Percentiles rank a stretch among this genome's conserved stretches.
These are phyloP conservation scores for Dasysyrphus tricinctus DNA, from an alignment of 2,888 invertebrate genomes.

Conservation along the genomic window DNA sequence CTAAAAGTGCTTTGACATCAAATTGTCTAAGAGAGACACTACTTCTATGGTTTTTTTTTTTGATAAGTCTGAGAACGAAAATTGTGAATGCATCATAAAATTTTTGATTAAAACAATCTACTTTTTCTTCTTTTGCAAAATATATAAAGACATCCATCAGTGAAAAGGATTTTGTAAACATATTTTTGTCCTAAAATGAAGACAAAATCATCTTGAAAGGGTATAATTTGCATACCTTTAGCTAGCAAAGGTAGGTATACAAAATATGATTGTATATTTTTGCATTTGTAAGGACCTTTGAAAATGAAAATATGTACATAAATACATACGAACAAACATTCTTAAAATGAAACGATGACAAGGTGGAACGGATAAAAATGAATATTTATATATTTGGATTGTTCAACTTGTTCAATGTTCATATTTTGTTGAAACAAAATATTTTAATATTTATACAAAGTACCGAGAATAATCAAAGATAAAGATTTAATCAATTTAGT, in stretches of 20 bases:
- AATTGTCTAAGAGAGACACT: not conserved
- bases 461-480: too few species aligned
- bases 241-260: not conserved
- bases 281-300: not conserved
- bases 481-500: too few species aligned
- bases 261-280: constrained; percentile 18
- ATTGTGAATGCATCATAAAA: not conserved
- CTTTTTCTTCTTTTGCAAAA: not conserved
- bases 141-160: constrained; percentile 3
- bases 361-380: not conserved
- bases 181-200: not conserved
- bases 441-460: not conserved
- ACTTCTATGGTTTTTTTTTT: not conserved
- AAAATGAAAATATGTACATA: not conserved
- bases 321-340: not conserved
- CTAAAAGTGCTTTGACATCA: not conserved
- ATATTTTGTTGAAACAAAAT: not conserved
- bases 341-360: too few species aligned
- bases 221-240: constrained; percentile 16
- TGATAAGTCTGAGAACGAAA: not conserved
- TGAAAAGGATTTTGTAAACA: constrained; percentile 5
- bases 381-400: not conserved
- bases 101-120: constrained; percentile 27
- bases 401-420: not conserved
- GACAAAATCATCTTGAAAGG: constrained; percentile 13